These are phyloP conservation scores for Ganaspis sp. DNA, from an alignment of 1,140 invertebrate genomes.

Conservation along the genomic window DNA sequence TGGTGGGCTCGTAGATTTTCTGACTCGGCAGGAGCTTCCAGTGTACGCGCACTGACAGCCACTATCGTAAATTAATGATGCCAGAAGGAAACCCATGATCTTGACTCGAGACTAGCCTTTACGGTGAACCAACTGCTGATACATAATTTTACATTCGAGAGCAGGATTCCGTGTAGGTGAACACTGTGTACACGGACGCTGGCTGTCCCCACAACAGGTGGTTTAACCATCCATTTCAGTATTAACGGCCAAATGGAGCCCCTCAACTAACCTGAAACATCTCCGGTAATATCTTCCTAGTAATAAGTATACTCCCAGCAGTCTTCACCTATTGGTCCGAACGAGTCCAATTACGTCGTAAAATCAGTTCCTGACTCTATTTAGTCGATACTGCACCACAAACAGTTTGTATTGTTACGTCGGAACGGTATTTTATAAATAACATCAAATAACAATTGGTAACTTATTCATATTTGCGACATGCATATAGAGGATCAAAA, in stretches of 20 bases:
- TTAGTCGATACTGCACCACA: background rate
- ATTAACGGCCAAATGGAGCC: slow-evolving; percentile 17
- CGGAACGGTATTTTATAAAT: no score
- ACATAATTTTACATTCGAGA: background rate
- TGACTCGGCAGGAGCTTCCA: background rate
- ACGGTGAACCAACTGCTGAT: background rate
- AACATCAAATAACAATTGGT: no score
- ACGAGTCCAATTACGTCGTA: slow-evolving; percentile 2
- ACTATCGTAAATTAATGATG: slow-evolving; percentile 4
- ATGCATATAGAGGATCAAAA: no score
- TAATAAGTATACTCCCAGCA: slow-evolving; percentile 1
- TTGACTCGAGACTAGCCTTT: background rate
- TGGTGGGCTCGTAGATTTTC: slow-evolving; percentile 8
- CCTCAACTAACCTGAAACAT: background rate
- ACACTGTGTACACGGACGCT: background rate
- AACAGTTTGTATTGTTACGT: no score
- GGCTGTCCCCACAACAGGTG: background rate
- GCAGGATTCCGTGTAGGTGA: background rate
- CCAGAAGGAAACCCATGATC: slow-evolving; percentile 1
- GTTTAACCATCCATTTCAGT: slow-evolving; percentile 1
- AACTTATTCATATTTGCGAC: no score
- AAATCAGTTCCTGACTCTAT: slow-evolving; percentile 16
- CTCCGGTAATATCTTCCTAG: slow-evolving; percentile 15
- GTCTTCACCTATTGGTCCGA: background rate
- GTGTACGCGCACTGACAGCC: background rate